A percentile compares a stretch with the other conserved stretches of the same genome.
These are phyloP conservation scores for Aurelia aurita DNA, from an alignment of 30 jellyfish, hydroid and myxozoan species.

Conservation along the genomic window DNA sequence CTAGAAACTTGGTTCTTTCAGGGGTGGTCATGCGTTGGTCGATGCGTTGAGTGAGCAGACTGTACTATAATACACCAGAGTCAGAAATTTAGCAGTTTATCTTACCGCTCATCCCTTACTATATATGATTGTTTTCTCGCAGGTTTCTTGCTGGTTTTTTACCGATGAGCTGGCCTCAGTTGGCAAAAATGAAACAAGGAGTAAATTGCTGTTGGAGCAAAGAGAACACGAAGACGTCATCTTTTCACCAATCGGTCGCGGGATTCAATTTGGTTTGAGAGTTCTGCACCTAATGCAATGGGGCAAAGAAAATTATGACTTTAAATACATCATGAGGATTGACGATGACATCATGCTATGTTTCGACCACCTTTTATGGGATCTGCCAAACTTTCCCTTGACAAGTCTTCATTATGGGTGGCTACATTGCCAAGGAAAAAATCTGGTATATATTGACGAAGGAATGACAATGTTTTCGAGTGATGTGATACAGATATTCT, in stretches of 20 bases:
- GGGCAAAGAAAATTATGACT: constrained; percentile 59
- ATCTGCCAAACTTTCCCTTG: constrained; percentile 56
- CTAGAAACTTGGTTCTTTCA: no score
- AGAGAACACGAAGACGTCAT: constrained; percentile 34
- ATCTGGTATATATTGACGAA: constrained; percentile 66
- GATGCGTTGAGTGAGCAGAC: no score
- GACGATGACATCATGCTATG: constrained; percentile 82
- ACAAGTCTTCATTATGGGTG: constrained; percentile 57
- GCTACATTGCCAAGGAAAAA: constrained; percentile 71
- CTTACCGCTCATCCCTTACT: no score
- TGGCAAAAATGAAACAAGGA: background rate
- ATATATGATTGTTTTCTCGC: background rate
- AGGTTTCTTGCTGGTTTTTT: constrained; percentile 66
- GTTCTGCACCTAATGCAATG: constrained; percentile 49
- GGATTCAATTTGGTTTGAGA: constrained; percentile 65
- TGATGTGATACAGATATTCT: constrained; percentile 47
- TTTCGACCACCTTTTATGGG: constrained; percentile 72
- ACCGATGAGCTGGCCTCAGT: constrained; percentile 48
- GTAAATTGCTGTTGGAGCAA: constrained; percentile 21
- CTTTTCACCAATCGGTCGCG: constrained; percentile 43
- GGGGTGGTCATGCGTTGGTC: no score
- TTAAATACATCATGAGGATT: constrained; percentile 29
- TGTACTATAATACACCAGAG: no score
- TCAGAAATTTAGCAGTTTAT: no score
- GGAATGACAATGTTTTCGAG: constrained; percentile 59